These are phyloP conservation scores for Notarius lentiginosus DNA, from an alignment of 2,113 vertebrate genomes.

Conservation along the genomic window DNA sequence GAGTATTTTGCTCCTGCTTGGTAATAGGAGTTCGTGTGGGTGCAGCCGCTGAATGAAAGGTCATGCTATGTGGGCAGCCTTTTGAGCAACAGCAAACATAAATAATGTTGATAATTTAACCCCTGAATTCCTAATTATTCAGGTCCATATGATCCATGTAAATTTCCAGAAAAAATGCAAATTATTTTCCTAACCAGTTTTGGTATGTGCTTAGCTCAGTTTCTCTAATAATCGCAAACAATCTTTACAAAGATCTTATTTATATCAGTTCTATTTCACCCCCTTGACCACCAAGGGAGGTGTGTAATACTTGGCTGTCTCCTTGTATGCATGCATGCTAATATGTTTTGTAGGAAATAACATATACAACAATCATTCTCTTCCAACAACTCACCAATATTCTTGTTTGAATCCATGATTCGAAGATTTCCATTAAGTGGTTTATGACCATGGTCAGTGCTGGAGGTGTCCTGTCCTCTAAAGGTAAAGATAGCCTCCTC, in stretches of 20 bases:
- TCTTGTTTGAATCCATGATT: neutral
- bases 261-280: neutral
- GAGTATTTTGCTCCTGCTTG: constrained; percentile 18
- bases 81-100: neutral
- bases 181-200: neutral
- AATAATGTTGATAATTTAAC: constrained; percentile 12
- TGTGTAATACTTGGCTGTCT: neutral
- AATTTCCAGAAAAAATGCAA: neutral
- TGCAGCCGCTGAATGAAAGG: constrained; percentile 12
- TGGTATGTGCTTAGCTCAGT: neutral
- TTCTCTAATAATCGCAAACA: neutral
- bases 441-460: neutral
- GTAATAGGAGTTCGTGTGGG: constrained; percentile 19
- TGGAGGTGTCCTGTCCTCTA: neutral
- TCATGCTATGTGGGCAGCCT: constrained; percentile 19
- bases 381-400: neutral
- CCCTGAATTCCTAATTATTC: neutral
- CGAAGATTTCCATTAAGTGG: neutral
- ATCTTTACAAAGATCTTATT: neutral
- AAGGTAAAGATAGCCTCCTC: neutral
- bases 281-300: neutral
- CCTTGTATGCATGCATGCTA: neutral
- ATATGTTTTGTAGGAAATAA: neutral
- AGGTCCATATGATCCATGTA: neutral
- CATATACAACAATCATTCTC: neutral